Evolutionary conservation across 2,888 invertebrate species (phyloP).

Genomic region (Caenorhabditis virilis): DNA sequence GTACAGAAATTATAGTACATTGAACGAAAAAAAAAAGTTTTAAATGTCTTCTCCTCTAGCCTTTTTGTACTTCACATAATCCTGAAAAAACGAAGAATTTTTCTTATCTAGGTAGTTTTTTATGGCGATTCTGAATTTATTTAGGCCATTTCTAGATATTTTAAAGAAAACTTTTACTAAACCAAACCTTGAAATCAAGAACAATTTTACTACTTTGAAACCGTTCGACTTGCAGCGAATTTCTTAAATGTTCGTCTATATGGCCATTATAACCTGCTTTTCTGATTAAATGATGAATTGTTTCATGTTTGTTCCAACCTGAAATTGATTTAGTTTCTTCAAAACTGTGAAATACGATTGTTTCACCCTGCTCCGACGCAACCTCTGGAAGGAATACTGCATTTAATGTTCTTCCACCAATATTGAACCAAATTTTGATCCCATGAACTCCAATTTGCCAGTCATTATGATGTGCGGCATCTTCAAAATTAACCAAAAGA

Average conservation of each 20-base stretch:
- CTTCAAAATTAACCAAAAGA: conserved; percentile 92
- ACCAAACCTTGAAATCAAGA: conserved; percentile 52
- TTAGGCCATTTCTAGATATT: no score
- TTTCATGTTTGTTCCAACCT: conserved; percentile 99
- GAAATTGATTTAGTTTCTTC: conserved; percentile 58
- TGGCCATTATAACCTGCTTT: conserved; percentile 92
- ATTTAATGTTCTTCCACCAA: conserved; percentile 77
- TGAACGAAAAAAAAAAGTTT: background rate
- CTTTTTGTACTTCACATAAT: conserved; percentile 1
- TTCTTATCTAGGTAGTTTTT: conserved; percentile 27
- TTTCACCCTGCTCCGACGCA: conserved; percentile 92
- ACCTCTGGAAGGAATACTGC: conserved; percentile 99
- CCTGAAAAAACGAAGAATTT: conserved; percentile 2
- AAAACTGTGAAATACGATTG: conserved; percentile 3
- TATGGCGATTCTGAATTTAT: no score
- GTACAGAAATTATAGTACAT: background rate
- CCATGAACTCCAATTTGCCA: conserved; percentile 84
- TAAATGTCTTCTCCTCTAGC: background rate
- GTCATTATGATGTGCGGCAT: conserved; percentile 89
- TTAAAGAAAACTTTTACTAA: background rate
- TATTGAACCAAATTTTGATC: conserved; percentile 97
- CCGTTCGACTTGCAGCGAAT: conserved; percentile 50
- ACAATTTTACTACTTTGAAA: conserved; percentile 62
- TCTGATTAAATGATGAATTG: conserved; percentile 92
- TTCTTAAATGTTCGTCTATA: conserved; percentile 72